Percentiles rank a stretch among this genome's conserved stretches.
These are phyloP conservation scores for Mantis religiosa DNA, from an alignment of 2,888 invertebrate species.

Conservation along the genomic window DNA sequence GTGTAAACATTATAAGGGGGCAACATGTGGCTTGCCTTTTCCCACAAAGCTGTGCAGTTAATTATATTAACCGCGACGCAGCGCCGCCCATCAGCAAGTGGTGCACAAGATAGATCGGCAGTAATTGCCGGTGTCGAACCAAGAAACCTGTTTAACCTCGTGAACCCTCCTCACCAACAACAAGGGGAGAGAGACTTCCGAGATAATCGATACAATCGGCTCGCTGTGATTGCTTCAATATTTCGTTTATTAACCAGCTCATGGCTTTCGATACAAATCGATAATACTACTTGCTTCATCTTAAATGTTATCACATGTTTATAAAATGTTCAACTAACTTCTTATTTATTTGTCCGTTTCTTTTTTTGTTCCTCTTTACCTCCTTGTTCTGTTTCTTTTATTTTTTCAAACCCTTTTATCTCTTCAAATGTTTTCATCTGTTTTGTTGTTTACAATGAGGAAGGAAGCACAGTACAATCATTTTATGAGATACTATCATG, in stretches of 20 bases:
- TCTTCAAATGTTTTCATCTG: no score
- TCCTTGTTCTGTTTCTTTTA: no score
- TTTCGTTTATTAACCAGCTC: neutral
- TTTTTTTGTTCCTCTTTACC: no score
- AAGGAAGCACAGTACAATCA: no score
- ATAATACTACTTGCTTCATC: neutral
- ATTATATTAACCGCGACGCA: neutral
- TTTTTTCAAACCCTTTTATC: no score
- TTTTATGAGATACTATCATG: no score
- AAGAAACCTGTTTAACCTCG: slow-evolving; percentile 4
- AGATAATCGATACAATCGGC: neutral
- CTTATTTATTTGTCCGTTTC: no score
- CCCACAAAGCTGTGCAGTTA: neutral
- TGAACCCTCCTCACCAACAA: neutral
- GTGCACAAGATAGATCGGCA: neutral
- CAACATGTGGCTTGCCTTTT: neutral
- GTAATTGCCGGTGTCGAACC: slow-evolving; percentile 2
- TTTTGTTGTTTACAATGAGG: no score
- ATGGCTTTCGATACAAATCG: neutral
- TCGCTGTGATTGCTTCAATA: neutral
- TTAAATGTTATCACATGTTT: neutral
- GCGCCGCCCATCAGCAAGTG: neutral
- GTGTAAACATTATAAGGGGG: no score
- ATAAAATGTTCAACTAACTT: no score
- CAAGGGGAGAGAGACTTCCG: no score